Evolutionary conservation across 1,140 invertebrate species (phyloP), one percentile per base, ranked within the genome.

Genomic region (Neodiprion pinetum): DNA sequence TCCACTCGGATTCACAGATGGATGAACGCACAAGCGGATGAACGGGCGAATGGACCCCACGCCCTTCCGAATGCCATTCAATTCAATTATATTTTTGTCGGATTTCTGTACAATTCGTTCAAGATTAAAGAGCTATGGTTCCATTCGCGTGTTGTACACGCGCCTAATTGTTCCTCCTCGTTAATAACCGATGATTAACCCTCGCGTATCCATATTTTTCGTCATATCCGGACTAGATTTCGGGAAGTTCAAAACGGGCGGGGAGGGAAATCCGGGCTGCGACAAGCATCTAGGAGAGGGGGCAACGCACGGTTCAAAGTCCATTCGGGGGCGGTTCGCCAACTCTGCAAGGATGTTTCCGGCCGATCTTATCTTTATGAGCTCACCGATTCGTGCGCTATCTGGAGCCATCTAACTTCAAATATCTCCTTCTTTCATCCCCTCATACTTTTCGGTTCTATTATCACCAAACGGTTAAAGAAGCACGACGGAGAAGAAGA

Each of bases 401-500:
- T 76, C 75, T 76, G 67, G 11, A 67, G 68, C 67, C 72, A 72
- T 70, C 67, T 48, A 76, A 53, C 72, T 7, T 73, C 72, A 48
- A 73, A 76, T 76, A 72, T 76, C 61, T 73, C 66, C 72, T 47
- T 47, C 61, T 49, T 10, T 70, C 65, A 47, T 28, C 49, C 12
- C 40, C 50, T 67, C 70, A 40, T 40, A 40, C 28, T 70, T 7
- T 75, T 11, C 23, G 40, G 69, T 74, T 53, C 28, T 69, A 61
- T 61, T 61, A 5, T 61, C 53, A 9, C 53, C 11, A 0, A 70
- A 66, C 23, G 47, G 12, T 50, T 40, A 40, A 40, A 40, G 47
- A 47, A 69, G 74, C 72, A 49, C 67, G 72, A 75, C 61, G 68
- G 70, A 76, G 75, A 79, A 71, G 78, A 75, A 81, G 77, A 78